These are phyloP conservation scores for Neopelma chrysocephalum DNA, from an alignment of 2,797 vertebrate species.

Conservation along the genomic window DNA sequence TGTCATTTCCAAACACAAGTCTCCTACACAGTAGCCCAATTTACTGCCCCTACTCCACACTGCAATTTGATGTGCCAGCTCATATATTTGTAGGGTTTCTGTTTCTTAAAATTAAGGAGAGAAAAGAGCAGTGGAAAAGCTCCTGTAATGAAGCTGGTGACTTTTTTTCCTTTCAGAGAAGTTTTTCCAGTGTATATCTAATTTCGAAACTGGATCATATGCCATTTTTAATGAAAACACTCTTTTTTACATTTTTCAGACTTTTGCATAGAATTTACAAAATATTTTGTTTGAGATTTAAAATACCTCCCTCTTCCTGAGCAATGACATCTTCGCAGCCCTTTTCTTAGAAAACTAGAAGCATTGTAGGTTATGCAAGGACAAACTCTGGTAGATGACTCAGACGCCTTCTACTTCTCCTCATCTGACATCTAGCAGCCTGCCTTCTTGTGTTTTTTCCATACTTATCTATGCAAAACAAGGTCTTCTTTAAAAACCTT, in stretches of 20 bases:
- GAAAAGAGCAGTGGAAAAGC: neutral
- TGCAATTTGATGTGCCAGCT: neutral
- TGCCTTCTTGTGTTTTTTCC: neutral
- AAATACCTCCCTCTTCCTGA: neutral
- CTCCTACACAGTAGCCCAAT: neutral
- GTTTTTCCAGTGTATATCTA: neutral
- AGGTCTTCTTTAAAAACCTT: neutral
- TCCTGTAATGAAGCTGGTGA: neutral
- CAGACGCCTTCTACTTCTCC: conserved; percentile 35
- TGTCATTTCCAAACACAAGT: neutral
- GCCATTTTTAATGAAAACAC: neutral
- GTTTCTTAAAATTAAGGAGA: neutral
- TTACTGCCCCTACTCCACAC: neutral
- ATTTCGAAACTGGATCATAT: neutral
- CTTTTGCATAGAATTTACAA: neutral
- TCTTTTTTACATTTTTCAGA: neutral
- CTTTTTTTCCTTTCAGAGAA: neutral
- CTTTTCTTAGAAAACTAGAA: conserved; percentile 10
- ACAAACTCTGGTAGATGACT: neutral
- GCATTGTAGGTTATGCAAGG: neutral
- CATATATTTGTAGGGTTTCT: neutral
- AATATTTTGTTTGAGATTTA: neutral
- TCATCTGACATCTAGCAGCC: neutral
- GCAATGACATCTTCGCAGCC: neutral
- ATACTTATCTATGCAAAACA: neutral